Conservation (phyloP, 1,140 invertebrate species). For the Meloidogyne exigua region DNA sequence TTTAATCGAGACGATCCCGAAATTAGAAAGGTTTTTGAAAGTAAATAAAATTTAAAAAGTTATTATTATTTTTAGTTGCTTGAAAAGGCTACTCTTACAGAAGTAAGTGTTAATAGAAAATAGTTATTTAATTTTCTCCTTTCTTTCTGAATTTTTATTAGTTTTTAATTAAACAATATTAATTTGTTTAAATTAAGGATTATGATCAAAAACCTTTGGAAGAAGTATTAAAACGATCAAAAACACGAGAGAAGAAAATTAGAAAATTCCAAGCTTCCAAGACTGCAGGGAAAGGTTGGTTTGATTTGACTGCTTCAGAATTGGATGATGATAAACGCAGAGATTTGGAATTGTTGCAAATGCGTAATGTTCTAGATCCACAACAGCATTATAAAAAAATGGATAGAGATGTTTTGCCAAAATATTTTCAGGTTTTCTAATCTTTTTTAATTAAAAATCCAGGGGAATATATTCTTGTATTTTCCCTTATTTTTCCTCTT, state of each 20-base stretch:
- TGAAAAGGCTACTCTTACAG: slow-evolving; percentile 6
- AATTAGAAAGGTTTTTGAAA: slow-evolving; percentile 12
- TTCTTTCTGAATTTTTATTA: too few relatives aligned
- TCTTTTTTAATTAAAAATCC: slow-evolving; percentile 61
- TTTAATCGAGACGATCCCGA: slow-evolving; percentile 24
- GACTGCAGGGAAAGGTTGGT: slow-evolving; percentile 83
- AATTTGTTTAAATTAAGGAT: slow-evolving; percentile 9
- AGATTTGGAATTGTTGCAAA: slow-evolving; percentile 82
- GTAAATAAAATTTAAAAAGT: background rate
- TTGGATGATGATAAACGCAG: slow-evolving; percentile 81
- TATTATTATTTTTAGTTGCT: slow-evolving; percentile 16
- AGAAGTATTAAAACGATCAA: slow-evolving; percentile 6
- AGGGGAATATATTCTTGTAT: slow-evolving; percentile 1
- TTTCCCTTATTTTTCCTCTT: too few relatives aligned
- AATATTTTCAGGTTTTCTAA: slow-evolving; percentile 79
- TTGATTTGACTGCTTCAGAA: slow-evolving; percentile 79
- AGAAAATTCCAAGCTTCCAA: slow-evolving; percentile 69
- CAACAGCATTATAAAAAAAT: slow-evolving; percentile 91
- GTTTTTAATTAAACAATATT: too few relatives aligned
- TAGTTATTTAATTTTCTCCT: too few relatives aligned
- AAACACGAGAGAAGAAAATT: slow-evolving; percentile 24
- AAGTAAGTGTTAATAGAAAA: background rate
- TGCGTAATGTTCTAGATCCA: slow-evolving; percentile 85
- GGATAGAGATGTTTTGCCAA: slow-evolving; percentile 79
- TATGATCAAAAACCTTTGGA: slow-evolving; percentile 20